Evolutionary conservation across 2,113 vertebrate genomes (phyloP).

Genomic region (Pygoscelis adeliae): DNA sequence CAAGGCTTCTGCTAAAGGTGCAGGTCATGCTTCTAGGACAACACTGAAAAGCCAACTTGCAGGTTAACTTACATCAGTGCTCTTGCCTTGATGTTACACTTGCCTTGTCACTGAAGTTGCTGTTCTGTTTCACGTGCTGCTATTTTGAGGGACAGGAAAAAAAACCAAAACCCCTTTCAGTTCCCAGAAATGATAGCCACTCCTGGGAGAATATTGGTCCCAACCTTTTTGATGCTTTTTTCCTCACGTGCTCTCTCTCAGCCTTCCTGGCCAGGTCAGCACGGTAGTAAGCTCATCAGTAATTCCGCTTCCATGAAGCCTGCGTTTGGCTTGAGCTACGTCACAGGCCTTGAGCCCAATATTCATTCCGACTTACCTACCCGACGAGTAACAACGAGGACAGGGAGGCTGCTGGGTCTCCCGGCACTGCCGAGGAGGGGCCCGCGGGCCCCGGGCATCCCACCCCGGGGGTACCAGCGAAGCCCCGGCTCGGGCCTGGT

Average conservation of each 20-base stretch:
- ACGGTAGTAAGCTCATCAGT: rapidly evolving
- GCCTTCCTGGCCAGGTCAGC: not conserved
- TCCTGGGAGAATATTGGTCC: too few relatives aligned
- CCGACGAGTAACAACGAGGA: rapidly evolving
- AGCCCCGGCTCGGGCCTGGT: not conserved
- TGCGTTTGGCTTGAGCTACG: rapidly evolving
- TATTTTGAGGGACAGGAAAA: not conserved
- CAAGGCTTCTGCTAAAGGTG: rapidly evolving
- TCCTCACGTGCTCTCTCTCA: too few relatives aligned
- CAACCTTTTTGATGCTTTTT: too few relatives aligned
- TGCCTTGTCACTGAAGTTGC: not conserved
- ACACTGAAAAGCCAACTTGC: too few relatives aligned
- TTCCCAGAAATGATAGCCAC: not conserved
- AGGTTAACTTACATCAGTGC: too few relatives aligned
- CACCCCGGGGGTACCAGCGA: rapidly evolving
- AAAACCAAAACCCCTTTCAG: not conserved
- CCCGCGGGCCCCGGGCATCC: too few relatives aligned
- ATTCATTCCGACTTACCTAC: rapidly evolving
- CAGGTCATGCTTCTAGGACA: not conserved
- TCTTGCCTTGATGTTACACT: too few relatives aligned
- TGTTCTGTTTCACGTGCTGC: not conserved
- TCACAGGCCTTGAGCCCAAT: too few relatives aligned
- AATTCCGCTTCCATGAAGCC: rapidly evolving
- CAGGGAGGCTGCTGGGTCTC: not conserved
- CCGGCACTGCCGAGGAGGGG: not conserved